Conservation (phyloP, 2,888 invertebrate species). For the Drosophila setosimentum region DNA sequence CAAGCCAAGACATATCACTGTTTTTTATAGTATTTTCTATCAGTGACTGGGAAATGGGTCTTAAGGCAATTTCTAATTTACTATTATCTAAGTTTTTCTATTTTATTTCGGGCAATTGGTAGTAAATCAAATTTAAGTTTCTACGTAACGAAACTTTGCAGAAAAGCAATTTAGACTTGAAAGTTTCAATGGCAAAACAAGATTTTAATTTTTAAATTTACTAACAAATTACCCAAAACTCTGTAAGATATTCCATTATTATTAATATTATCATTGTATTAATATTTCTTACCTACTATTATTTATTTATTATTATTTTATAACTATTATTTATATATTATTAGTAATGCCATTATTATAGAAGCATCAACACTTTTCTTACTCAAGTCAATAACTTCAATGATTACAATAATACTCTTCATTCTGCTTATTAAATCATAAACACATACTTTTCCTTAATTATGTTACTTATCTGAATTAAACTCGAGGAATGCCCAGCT, state of each 20-base stretch:
- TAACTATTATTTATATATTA: neutral
- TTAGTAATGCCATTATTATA: neutral
- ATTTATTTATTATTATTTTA: neutral
- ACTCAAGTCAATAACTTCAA: neutral
- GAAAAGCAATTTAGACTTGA: neutral
- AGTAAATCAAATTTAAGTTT: neutral
- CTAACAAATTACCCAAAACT: neutral
- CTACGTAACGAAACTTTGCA: neutral
- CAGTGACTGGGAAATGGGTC: neutral
- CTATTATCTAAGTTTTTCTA: neutral
- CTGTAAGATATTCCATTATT: neutral
- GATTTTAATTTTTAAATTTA: neutral
- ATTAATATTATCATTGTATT: neutral
- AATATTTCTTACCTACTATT: neutral
- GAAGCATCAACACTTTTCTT: neutral
- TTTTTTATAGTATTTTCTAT: neutral
- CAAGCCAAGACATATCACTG: constrained; percentile 13
- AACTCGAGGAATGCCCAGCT: neutral
- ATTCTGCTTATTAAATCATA: neutral
- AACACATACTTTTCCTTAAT: neutral
- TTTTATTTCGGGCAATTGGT: neutral
- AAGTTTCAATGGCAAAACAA: neutral
- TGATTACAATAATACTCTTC: neutral
- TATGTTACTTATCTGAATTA: neutral
- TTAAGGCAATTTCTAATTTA: neutral